Percentiles rank a stretch among this genome's conserved stretches.
Conservation (phyloP, 2,888 invertebrate genomes). For the Trachelus troglodyta region DNA sequence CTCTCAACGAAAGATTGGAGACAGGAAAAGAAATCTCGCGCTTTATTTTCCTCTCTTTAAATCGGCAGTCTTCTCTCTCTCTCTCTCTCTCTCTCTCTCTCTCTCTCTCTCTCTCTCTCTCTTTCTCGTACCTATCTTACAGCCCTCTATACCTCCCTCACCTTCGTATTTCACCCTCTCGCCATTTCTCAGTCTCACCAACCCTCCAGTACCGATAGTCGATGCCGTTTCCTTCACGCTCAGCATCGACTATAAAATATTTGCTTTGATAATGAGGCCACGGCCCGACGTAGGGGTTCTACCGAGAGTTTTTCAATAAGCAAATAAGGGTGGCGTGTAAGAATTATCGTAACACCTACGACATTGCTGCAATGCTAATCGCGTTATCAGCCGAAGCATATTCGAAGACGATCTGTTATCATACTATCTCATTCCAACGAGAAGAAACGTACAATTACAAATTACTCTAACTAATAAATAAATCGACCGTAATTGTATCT, state of each 20-base stretch:
- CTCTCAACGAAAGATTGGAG: conserved; percentile 35
- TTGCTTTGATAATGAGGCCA: conserved; percentile 66
- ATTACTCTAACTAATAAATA: neutral
- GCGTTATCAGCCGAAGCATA: neutral
- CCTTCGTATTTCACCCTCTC: conserved; percentile 1
- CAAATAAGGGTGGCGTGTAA: conserved; percentile 55
- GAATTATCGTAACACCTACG: conserved; percentile 55
- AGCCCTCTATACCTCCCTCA: conserved; percentile 9
- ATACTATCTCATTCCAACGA: neutral
- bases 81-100: neutral
- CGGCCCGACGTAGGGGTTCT: conserved; percentile 45
- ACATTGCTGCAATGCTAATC: neutral
- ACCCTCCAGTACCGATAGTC: neutral
- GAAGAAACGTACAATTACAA: neutral
- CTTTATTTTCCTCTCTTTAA: conserved; percentile 44
- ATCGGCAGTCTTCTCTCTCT: conserved; percentile 17
- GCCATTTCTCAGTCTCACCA: neutral
- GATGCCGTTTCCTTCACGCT: conserved; percentile 10
- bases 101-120: conserved; percentile 1
- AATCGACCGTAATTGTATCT: neutral
- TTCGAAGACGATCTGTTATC: neutral
- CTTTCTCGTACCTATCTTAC: conserved; percentile 13
- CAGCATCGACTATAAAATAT: conserved; percentile 61
- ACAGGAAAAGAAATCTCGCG: conserved; percentile 49
- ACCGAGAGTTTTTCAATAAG: conserved; percentile 52